Percentiles rank a stretch among this genome's conserved stretches.
Conservation (phyloP, 1,140 invertebrate species). For the Galleria mellonella region DNA sequence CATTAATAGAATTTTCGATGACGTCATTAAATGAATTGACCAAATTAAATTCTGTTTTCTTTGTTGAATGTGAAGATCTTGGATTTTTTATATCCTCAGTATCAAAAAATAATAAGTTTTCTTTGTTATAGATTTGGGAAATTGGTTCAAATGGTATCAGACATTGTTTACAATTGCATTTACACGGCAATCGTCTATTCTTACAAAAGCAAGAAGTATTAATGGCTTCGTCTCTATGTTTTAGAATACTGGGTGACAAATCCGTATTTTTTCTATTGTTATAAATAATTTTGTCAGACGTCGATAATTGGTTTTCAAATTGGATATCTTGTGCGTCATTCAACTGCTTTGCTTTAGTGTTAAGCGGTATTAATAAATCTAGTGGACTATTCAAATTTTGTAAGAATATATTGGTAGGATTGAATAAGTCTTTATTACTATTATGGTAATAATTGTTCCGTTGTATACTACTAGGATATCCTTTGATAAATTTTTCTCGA, state of each 20-base stretch:
- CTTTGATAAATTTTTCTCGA: conserved; percentile 40
- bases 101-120: neutral
- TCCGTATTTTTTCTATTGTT: conserved; percentile 20
- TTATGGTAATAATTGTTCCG: conserved; percentile 20
- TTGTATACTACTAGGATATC: conserved; percentile 19
- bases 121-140: conserved; percentile 4
- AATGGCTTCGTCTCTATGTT: neutral
- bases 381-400: conserved; percentile 18
- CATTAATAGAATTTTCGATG: conserved; percentile 32
- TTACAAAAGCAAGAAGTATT: conserved; percentile 41
- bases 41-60: neutral
- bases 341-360: conserved; percentile 15
- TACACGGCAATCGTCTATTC: conserved; percentile 35
- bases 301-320: conserved; percentile 6
- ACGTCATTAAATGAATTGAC: conserved; percentile 2
- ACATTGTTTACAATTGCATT: conserved; percentile 50
- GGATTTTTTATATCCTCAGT: neutral
- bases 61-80: no score
- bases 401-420: neutral
- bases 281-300: conserved; percentile 15
- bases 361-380: conserved; percentile 31
- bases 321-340: conserved; percentile 9
- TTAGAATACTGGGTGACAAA: conserved; percentile 1
- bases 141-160: conserved; percentile 18
- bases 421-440: conserved; percentile 8